Evolutionary conservation across 2,113 vertebrate species (phyloP), one percentile per base, ranked within the genome.

Genomic region (Notechis scutatus): DNA sequence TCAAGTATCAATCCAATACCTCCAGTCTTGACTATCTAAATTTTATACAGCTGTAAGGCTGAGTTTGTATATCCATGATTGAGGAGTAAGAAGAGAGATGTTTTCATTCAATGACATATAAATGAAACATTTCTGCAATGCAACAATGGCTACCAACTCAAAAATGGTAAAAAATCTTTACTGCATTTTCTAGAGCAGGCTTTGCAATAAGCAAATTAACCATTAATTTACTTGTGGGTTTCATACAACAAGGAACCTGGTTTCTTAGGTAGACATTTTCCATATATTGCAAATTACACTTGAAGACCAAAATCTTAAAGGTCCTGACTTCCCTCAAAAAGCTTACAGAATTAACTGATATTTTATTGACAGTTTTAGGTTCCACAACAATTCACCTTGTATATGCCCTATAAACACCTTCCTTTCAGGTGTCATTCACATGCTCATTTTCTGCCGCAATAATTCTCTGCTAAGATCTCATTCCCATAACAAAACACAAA

Each of bases 361-460:
- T 94, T 94, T 96, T 95, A 55, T 95, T 90, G 96, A 95, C 96
- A 95, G 96, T 97, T 97, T 97, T 96, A 96, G 96, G 95, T 97
- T 97, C 95, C 97, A 97, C 94, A 94, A 97, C 96, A 97, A 96
- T 97, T 93, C 93, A 95, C 97, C 96, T 96, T 95, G 74, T 90
- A 90, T 92, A 92, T 97, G 95, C 94, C 96, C 97, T 94, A 96
- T 95, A 97, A 97, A 97, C 96, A 97, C 96, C 97, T 95, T 96
- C 95, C 96, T 97, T 96, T 95, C 97, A 96, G 95, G 94, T 96
- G 97, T 97, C 95, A 97, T 94, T 97, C 97, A 97, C 91, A 92
- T 91, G 26, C 93, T 96, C 96, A 26, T 97, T 97, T 97, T 95
- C 95, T 97, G 96, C 95, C 92, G 96, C 21, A 94, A 94, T 96